phyloP scores from a whole-genome alignment of 2,888 invertebrate species.

The Orthosia gracilis region DNA sequence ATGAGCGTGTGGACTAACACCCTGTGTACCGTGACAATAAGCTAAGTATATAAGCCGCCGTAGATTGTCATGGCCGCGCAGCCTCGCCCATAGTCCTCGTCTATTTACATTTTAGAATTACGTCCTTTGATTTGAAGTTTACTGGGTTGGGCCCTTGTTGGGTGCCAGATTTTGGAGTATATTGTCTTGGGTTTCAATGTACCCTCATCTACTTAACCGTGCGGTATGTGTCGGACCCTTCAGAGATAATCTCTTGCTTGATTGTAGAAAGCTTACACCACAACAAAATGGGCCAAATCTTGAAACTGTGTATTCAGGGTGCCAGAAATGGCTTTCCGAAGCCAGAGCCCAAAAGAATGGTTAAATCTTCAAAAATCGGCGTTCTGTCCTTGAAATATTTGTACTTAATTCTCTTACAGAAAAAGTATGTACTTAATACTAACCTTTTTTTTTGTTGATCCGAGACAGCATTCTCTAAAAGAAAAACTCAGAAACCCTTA shows the following conservation, averaged over 20 bases:
- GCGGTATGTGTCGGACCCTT: background rate
- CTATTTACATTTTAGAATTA: slow-evolving; percentile 64
- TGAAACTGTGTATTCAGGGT: background rate
- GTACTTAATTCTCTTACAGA: slow-evolving; percentile 29
- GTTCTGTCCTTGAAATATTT: background rate
- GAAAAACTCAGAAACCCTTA: slow-evolving; percentile 43
- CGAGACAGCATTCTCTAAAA: slow-evolving; percentile 41
- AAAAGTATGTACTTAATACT: slow-evolving; percentile 35
- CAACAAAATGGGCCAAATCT: background rate
- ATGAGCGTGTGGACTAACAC: slow-evolving; percentile 88
- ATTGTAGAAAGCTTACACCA: background rate
- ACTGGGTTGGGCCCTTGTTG: slow-evolving; percentile 39
- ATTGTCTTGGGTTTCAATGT: slow-evolving; percentile 29
- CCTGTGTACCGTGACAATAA: slow-evolving; percentile 88
- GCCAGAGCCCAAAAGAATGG: background rate
- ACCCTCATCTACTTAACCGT: background rate
- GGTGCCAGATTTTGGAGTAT: slow-evolving; percentile 48
- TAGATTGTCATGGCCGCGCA: slow-evolving; percentile 75
- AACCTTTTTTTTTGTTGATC: too few relatives aligned
- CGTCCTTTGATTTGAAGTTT: slow-evolving; percentile 53
- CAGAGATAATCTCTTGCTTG: background rate
- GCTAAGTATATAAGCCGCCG: slow-evolving; percentile 83
- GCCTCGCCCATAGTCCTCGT: slow-evolving; percentile 58
- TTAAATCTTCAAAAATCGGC: background rate
- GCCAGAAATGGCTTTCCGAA: background rate